Percentiles rank a stretch among this genome's conserved stretches.
Conservation (phyloP, 1,140 invertebrate species). For the Drosophila sproati region DNA sequence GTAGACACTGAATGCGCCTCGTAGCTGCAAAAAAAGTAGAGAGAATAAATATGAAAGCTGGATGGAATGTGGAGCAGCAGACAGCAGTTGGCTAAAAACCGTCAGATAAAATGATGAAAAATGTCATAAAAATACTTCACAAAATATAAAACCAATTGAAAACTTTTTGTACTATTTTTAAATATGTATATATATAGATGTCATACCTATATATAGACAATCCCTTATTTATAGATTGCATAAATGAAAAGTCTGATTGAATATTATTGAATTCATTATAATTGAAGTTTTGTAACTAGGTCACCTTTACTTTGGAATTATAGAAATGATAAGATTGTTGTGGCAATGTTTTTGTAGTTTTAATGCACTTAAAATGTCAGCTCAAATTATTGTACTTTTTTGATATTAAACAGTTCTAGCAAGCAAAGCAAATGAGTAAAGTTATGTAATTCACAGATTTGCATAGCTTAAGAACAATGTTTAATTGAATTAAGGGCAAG, state of each 20-base stretch:
- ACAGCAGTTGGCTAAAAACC: slow-evolving; percentile 36
- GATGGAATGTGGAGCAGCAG: slow-evolving; percentile 16
- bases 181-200: not conserved
- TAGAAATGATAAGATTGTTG: not conserved
- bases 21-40: slow-evolving; percentile 47
- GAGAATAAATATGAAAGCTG: slow-evolving; percentile 24
- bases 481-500: too few species aligned
- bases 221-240: not conserved
- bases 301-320: slow-evolving; percentile 4
- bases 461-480: too few species aligned
- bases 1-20: slow-evolving; percentile 76
- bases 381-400: not conserved
- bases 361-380: not conserved
- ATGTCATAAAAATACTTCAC: slow-evolving; percentile 64
- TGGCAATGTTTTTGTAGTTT: not conserved
- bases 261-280: not conserved
- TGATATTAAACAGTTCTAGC: too few species aligned
- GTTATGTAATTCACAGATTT: too few species aligned
- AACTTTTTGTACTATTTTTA: slow-evolving; percentile 58
- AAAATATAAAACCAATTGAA: slow-evolving; percentile 48
- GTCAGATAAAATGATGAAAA: slow-evolving; percentile 80
- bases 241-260: not conserved
- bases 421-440: too few species aligned
- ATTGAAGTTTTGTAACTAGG: slow-evolving; percentile 1
- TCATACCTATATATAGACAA: too few species aligned